Evolutionary conservation across 2,888 invertebrate species (phyloP).

Genomic region (Drosophila cyrtoloma): DNA sequence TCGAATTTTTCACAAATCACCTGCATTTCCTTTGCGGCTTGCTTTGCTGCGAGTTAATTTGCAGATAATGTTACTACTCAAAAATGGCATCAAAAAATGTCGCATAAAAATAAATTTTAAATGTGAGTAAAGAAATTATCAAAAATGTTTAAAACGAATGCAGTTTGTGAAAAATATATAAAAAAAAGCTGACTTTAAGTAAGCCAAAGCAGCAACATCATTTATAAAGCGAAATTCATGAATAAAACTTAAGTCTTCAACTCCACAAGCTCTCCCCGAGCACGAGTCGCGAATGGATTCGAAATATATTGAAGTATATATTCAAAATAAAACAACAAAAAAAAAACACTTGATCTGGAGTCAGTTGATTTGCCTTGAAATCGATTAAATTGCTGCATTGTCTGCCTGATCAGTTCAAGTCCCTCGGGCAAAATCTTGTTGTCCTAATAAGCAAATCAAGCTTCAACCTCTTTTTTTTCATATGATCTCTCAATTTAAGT

Average conservation of each 20-base stretch:
- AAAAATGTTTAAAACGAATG: background rate
- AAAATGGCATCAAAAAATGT: background rate
- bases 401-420: background rate
- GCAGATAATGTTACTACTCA: constrained; percentile 41
- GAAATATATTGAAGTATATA: background rate
- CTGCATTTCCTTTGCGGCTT: constrained; percentile 49
- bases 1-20: constrained; percentile 32
- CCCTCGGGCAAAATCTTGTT: background rate
- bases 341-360: background rate
- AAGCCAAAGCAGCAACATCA: background rate
- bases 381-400: background rate
- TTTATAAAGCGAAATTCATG: background rate
- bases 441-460: constrained; percentile 17
- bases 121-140: background rate
- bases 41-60: constrained; percentile 44
- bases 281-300: background rate
- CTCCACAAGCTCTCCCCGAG: background rate
- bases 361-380: background rate
- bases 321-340: background rate
- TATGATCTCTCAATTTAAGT: constrained; percentile 52
- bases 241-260: background rate
- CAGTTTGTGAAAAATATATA: background rate
- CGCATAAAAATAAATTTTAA: background rate
- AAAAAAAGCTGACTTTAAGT: background rate
- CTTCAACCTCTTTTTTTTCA: constrained; percentile 19